A percentile compares a stretch with the other conserved stretches of the same genome.
phyloP scores from a whole-genome alignment of 30 jellyfish, hydroid and myxozoan genomes.

The Chrysaora quinquecirrha region DNA sequence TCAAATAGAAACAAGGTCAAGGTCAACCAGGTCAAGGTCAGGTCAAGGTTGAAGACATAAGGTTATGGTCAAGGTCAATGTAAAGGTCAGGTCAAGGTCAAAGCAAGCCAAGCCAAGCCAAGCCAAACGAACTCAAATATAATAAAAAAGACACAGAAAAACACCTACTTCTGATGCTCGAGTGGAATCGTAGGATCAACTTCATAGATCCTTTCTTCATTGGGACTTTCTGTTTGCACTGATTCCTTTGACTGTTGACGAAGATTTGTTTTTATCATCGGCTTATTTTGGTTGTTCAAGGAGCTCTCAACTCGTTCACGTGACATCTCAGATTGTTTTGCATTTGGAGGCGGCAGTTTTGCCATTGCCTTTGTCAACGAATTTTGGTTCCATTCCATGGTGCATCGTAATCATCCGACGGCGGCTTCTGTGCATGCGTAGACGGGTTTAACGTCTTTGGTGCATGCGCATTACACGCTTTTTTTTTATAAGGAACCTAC shows the following conservation, averaged over 20 bases:
- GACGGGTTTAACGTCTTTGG: conserved; percentile 21
- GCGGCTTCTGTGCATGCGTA: conserved; percentile 32
- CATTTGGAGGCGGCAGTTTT: conserved; percentile 52
- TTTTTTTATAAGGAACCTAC: no score
- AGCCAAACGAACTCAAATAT: no score
- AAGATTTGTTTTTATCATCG: conserved; percentile 16
- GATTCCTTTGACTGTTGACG: conserved; percentile 29
- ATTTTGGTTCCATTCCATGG: conserved; percentile 89
- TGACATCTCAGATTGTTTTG: conserved; percentile 38
- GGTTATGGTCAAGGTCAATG: no score
- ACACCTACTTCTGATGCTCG: conserved; percentile 84
- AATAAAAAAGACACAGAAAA: neutral
- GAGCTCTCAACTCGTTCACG: conserved; percentile 47
- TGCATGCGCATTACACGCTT: no score
- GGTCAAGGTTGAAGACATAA: no score
- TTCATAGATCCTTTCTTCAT: conserved; percentile 35
- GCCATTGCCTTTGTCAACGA: conserved; percentile 52
- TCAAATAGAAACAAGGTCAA: no score
- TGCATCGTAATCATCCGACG: conserved; percentile 86
- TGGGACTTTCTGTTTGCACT: conserved; percentile 5
- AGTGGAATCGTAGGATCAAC: conserved; percentile 89
- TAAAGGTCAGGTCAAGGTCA: no score
- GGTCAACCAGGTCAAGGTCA: no score
- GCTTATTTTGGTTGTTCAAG: conserved; percentile 1
- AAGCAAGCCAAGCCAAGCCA: no score